These are phyloP conservation scores for Dinoponera quadriceps DNA, from an alignment of 1,140 invertebrate genomes.

Conservation along the genomic window DNA sequence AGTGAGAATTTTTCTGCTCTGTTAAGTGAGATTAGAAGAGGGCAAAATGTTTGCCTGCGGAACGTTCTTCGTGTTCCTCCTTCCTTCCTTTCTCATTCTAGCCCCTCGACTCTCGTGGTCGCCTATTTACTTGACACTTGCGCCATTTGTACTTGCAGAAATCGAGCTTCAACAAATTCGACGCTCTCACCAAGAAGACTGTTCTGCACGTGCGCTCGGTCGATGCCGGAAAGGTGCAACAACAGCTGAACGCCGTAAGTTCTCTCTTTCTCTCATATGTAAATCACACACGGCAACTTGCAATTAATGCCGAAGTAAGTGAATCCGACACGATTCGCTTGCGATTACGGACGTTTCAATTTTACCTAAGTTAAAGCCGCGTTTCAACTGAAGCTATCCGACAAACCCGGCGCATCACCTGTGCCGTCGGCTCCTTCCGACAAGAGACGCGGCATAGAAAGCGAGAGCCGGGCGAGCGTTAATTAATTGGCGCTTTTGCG, in stretches of 20 bases:
- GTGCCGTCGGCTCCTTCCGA: conserved; percentile 31
- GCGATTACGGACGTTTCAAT: too few relatives aligned
- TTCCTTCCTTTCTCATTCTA: background rate
- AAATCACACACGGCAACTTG: background rate
- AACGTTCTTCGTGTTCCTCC: background rate
- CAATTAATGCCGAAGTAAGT: too few relatives aligned
- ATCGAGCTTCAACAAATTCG: conserved; percentile 92
- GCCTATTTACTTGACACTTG: conserved; percentile 26
- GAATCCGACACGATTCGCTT: too few relatives aligned
- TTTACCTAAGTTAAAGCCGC: too few relatives aligned
- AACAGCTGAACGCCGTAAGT: conserved; percentile 89
- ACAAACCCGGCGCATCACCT: conserved; percentile 33
- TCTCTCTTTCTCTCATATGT: background rate
- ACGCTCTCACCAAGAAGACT: conserved; percentile 90
- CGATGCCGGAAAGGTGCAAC: conserved; percentile 89
- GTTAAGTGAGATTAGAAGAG: background rate
- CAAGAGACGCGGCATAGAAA: background rate
- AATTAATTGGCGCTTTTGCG: conserved; percentile 38
- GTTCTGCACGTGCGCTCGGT: conserved; percentile 89
- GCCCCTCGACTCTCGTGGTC: background rate
- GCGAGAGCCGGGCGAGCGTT: conserved; percentile 8
- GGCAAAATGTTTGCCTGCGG: background rate
- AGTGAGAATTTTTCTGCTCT: background rate
- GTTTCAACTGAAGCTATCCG: too few relatives aligned
- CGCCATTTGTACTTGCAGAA: conserved; percentile 87